phyloP scores from a whole-genome alignment of 2,113 vertebrate species.

The Psophia crepitans region DNA sequence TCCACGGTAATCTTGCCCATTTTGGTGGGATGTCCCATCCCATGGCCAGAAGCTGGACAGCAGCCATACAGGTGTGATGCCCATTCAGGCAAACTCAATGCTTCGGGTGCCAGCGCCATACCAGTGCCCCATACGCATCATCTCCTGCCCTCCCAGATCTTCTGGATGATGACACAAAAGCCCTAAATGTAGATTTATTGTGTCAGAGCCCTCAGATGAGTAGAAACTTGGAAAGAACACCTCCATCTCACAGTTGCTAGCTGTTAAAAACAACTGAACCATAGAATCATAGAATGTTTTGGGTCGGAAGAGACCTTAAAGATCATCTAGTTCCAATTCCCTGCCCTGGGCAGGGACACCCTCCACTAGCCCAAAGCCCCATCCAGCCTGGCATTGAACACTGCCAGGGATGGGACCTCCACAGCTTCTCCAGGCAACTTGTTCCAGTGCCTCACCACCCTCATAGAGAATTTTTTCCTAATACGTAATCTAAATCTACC shows the following conservation, averaged over 20 bases:
- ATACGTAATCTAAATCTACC: no score
- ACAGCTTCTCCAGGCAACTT: no score
- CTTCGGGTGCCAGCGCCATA: fast-evolving
- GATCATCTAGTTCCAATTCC: no score
- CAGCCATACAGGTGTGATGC: neutral
- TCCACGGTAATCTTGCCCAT: neutral
- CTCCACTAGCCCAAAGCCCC: no score
- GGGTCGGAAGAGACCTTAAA: no score
- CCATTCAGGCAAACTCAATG: neutral
- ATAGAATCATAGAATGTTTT: no score
- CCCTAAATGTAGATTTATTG: neutral
- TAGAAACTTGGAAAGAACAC: neutral
- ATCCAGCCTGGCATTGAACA: no score
- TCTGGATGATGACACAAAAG: neutral
- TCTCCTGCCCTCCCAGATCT: neutral
- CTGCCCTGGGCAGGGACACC: no score
- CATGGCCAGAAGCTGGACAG: neutral
- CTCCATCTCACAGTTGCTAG: neutral
- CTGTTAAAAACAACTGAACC: neutral
- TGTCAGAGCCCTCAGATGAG: neutral
- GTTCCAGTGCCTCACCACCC: no score
- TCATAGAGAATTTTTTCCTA: no score
- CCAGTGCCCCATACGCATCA: neutral
- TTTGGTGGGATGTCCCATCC: neutral
- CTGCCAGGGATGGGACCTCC: no score